Evolutionary conservation across 2,797 vertebrate species (phyloP), one percentile per base, ranked within the genome.

Genomic region (Nyctalus aviator): DNA sequence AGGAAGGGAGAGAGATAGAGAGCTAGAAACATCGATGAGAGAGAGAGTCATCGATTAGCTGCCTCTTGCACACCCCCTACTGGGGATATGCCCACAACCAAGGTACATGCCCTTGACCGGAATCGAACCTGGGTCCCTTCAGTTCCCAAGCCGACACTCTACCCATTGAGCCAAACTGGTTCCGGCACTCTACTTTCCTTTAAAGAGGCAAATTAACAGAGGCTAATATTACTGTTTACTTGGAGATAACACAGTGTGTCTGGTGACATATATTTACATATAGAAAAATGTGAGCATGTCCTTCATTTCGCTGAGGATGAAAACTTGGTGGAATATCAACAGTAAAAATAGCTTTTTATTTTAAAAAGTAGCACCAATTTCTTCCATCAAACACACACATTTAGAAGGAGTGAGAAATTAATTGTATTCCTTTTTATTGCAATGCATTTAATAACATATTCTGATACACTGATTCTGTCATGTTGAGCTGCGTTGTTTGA

Each of bases 341-440:
- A 97, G 97, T 96, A 94, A 98, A 98, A 96, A 92, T 97, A 93
- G 96, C 83, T 96, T 96, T 97, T 97, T 95, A 97, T 98, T 98
- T 97, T 23, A 6, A 95, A 97, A 91, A 97, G 86, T 84, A 93
- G 37, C 48, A 94, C 93, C 88, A 95, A 97, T 93, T 93, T 96
- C 81, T 97, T 97, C 94, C 90, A 97, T 97, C 92, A 96, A 97
- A 96, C 90, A 96, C 94, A 94, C 93, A 95, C 91, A 1, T 88
- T 91, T 62, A 90, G 68, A 90, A 79, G 44, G 37, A 78, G 75
- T 88, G n/a, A 75, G 89, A 94, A 93, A 89, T 91, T 91, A 91
- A 96, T 91, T 83, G 73, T 86, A 79, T 89, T 37, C 59, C 44
- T 93, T 90, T 81, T 94, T 91, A 93, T 53, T 83, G 55, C 62